phyloP scores from a whole-genome alignment of 2,888 invertebrate genomes.

The Hirtodrosophila duncani region DNA sequence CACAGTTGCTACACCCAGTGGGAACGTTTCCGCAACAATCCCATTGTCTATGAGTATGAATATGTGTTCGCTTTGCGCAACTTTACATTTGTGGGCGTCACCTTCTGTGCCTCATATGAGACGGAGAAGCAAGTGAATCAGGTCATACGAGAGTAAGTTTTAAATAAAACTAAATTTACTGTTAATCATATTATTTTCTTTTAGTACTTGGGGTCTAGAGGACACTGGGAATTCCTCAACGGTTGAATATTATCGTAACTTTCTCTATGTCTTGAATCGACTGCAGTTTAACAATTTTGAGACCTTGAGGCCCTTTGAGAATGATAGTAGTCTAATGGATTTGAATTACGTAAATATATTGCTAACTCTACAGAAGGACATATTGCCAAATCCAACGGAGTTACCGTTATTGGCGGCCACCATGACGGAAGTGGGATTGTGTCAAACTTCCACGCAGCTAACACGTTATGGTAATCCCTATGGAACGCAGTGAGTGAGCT shows the following conservation, averaged over 20 bases:
- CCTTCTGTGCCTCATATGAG: constrained; percentile 79
- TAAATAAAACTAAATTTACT: not conserved
- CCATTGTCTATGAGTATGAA: constrained; percentile 80
- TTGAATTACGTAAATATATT: constrained; percentile 53
- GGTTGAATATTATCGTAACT: constrained; percentile 60
- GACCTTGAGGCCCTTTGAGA: constrained; percentile 50
- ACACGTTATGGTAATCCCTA: constrained; percentile 65
- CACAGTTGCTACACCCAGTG: constrained; percentile 71
- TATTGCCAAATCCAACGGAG: constrained; percentile 14
- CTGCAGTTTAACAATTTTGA: constrained; percentile 58
- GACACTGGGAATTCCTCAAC: constrained; percentile 26
- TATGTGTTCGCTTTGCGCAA: constrained; percentile 79
- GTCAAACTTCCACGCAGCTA: constrained; percentile 65
- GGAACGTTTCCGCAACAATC: constrained; percentile 79
- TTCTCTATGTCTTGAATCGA: constrained; percentile 52
- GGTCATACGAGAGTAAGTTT: constrained; percentile 66
- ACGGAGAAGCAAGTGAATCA: constrained; percentile 66
- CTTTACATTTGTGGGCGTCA: constrained; percentile 79
- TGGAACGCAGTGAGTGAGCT: constrained; percentile 46
- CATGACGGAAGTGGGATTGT: constrained; percentile 75
- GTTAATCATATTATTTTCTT: not conserved
- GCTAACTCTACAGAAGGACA: constrained; percentile 16
- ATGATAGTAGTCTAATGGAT: constrained; percentile 57
- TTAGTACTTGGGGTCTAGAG: constrained; percentile 50
- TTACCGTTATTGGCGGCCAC: constrained; percentile 45